phyloP scores from a whole-genome alignment of 2,113 vertebrate genomes.

The Hemiprocne comata region DNA sequence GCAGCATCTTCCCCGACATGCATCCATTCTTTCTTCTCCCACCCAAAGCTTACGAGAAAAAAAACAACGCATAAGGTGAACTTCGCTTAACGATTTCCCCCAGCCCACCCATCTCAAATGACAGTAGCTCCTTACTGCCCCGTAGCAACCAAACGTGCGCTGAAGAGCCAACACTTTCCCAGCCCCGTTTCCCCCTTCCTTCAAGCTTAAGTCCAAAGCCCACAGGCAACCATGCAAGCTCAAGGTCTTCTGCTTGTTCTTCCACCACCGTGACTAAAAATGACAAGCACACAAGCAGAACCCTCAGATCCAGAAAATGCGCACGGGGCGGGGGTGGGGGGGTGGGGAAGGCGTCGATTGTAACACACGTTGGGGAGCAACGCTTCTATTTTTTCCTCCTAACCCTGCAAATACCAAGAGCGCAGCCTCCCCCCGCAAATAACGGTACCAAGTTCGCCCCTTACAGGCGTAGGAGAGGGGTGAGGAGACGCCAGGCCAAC shows the following conservation, averaged over 20 bases:
- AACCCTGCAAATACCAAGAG: fast-evolving
- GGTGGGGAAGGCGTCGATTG: fast-evolving
- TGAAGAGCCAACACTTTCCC: too few relatives aligned
- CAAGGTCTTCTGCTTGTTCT: fast-evolving
- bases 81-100: not conserved
- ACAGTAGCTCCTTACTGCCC: fast-evolving
- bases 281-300: fast-evolving
- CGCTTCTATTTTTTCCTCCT: fast-evolving
- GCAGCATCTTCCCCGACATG: not conserved
- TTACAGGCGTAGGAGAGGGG: fast-evolving
- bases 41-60: not conserved
- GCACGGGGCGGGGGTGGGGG: too few relatives aligned
- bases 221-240: fast-evolving
- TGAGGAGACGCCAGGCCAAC: fast-evolving
- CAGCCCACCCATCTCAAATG: not conserved
- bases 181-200: not conserved
- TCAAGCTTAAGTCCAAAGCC: not conserved
- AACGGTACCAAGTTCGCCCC: not conserved
- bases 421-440: not conserved
- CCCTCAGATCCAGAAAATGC: fast-evolving
- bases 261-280: fast-evolving
- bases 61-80: not conserved
- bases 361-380: fast-evolving
- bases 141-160: fast-evolving
- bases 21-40: not conserved